Conservation (phyloP, 2,888 invertebrate genomes). For the Andrena dorsata region DNA sequence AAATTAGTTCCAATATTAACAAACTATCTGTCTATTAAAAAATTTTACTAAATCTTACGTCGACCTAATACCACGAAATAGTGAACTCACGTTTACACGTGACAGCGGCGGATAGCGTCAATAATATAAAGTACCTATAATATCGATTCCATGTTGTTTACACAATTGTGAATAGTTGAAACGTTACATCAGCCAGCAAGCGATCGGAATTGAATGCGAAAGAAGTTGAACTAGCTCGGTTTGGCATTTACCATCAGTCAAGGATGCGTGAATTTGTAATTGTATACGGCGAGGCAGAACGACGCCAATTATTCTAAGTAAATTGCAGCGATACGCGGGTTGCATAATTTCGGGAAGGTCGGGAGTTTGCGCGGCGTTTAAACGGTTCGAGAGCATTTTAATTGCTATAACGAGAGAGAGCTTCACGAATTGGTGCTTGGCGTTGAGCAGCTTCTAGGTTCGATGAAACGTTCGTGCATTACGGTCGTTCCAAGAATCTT, state of each 20-base stretch:
- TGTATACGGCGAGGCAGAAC: neutral
- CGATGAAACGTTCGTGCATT: neutral
- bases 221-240: conserved; percentile 17
- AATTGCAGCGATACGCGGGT: conserved; percentile 16
- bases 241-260: conserved; percentile 30
- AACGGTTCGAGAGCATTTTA: conserved; percentile 28
- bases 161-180: neutral
- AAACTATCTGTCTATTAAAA: too few relatives aligned
- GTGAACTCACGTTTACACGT: too few relatives aligned
- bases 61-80: too few relatives aligned
- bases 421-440: neutral
- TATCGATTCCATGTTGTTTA: neutral
- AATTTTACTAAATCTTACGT: too few relatives aligned
- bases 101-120: too few relatives aligned
- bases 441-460: neutral
- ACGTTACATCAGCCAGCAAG: conserved; percentile 26
- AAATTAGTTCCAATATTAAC: too few relatives aligned
- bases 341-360: conserved; percentile 11
- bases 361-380: neutral
- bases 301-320: conserved; percentile 12
- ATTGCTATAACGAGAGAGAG: conserved; percentile 6
- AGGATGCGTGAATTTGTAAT: conserved; percentile 43
- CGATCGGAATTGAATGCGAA: conserved; percentile 27
- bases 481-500: neutral
- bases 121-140: conserved; percentile 1